Evolutionary conservation across 2,113 vertebrate genomes (phyloP), one percentile per base, ranked within the genome.

Genomic region (Chauna torquata): DNA sequence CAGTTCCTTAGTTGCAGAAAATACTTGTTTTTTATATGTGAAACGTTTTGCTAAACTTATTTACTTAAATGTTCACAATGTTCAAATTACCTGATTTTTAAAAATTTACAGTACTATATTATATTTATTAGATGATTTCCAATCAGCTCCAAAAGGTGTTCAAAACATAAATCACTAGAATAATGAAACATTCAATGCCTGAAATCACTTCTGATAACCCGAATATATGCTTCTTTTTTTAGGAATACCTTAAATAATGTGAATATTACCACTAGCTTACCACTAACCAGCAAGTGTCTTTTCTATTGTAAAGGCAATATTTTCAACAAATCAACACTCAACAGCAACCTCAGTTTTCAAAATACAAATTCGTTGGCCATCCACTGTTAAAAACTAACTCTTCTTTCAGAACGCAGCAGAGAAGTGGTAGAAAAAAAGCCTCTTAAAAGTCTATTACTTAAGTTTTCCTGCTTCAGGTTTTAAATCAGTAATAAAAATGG

Each of bases 401-500:
- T 81, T 81, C 38, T n/a, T 59, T 59, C 64, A 84, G 52, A 79
- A 79, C 84, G n/a, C 27, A 84, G n/a, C 45, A 70, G 36, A 76
- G n/a, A 76, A 61, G 8, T 28, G 9, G 44, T 70, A 32, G 45
- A 30, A 4, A n/a, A 64, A 89, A 76, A 62, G 30, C 11, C n/a
- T 82, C 77, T 89, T 94, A 65, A 85, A 95, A 90, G 44, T 76
- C 65, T 92, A 50, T 88, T 95, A 86, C 80, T 94, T 91, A 88
- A 64, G 74, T 79, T 95, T 95, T 82, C 16, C 44, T 30, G 72
- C 83, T 92, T 91, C 68, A 84, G 52, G 87, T 79, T 96, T 95
- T 94, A 85, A 94, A 94, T 94, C 84, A 90, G 84, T 76, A 87
- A 91, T 96, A 92, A 94, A 95, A 96, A 76, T 72, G 75, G 10